Evolutionary conservation across 2,888 invertebrate genomes (phyloP), one percentile per base, ranked within the genome.

Genomic region (Lasius fuliginosus): DNA sequence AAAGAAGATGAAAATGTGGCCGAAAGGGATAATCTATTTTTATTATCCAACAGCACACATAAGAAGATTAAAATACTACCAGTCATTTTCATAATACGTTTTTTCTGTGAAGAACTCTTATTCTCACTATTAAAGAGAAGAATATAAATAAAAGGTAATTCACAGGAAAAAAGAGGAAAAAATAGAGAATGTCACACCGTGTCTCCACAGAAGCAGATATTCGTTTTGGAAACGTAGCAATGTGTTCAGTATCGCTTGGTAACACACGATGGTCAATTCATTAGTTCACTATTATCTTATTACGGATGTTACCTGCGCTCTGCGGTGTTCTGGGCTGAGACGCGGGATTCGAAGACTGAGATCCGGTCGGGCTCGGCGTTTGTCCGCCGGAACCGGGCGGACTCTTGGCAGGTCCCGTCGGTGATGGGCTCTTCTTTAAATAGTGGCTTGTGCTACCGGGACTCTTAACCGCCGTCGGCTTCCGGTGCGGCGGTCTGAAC

Each of bases 401-500:
- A 88, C 97, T 96, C 86, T 96, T 96, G 49, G 95, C 95, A 89
- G 96, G 94, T 94, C 96, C 96, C 6, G 98, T 98, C 0, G 98
- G 98, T 86, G 98, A 98, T 0, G 98, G 98, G n/a, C 98, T 98
- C 95, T 99, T 99, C 96, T 98, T 98, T 94, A 98, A 95, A 95
- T 98, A 98, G 94, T 98, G 98, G 42, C 97, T 97, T 87, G 97
- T 96, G 18, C 97, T 97, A 76, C 97, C 98, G 0, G 98, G 98
- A 86, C 98, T 98, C 89, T 98, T 97, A 79, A 98, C 98, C 0
- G 98, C 98, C 0, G 97, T 97, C 6, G 98, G 97, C 88, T 97
- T 96, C 0, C 97, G 96, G 83, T 94, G 94, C 1, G 97, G 97
- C 0, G 97, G 96, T 88, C 97, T 97, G 95, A 97, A 97, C 62